A percentile compares a stretch with the other conserved stretches of the same genome.
phyloP scores from a whole-genome alignment of 1,140 invertebrate genomes.

The Subanguina moxae region DNA sequence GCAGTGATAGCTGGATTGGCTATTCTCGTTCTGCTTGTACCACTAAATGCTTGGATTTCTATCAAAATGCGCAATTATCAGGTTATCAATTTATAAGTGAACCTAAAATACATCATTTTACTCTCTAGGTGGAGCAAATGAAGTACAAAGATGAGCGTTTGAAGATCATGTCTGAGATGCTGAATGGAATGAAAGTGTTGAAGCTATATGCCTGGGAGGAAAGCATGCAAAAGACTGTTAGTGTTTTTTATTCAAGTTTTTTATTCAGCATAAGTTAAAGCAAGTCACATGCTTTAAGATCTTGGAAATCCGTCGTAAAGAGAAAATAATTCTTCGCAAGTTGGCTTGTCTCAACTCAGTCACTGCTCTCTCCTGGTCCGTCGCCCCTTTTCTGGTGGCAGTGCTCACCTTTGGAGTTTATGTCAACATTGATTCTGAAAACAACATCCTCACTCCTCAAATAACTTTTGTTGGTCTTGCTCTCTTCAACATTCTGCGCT shows the following conservation, averaged over 20 bases:
- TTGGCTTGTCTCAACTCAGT: conserved; percentile 64
- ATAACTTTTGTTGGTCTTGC: conserved; percentile 85
- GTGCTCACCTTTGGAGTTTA: conserved; percentile 60
- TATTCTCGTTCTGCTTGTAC: conserved; percentile 54
- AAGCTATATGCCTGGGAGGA: conserved; percentile 87
- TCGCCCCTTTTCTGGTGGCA: conserved; percentile 42
- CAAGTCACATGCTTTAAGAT: conserved; percentile 15
- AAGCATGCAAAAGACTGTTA: conserved; percentile 56
- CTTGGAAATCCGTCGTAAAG: conserved; percentile 46
- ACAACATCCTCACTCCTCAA: conserved; percentile 61
- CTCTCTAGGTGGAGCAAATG: conserved; percentile 54
- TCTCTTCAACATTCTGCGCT: conserved; percentile 89
- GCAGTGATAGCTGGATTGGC: conserved; percentile 59
- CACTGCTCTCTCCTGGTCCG: conserved; percentile 51
- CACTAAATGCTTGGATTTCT: conserved; percentile 61
- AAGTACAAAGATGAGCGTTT: conserved; percentile 65
- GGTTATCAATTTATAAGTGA: conserved; percentile 31
- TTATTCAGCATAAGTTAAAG: no score
- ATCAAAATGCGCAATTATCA: conserved; percentile 61
- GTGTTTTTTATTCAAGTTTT: not conserved
- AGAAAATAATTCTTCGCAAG: conserved; percentile 33
- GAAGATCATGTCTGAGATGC: conserved; percentile 63
- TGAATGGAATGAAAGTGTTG: conserved; percentile 69
- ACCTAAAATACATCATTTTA: not conserved
- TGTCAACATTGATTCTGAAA: conserved; percentile 59